A percentile compares a stretch with the other conserved stretches of the same genome.
Conservation (phyloP, 2,888 invertebrate genomes). For the Callinectes sapidus region DNA sequence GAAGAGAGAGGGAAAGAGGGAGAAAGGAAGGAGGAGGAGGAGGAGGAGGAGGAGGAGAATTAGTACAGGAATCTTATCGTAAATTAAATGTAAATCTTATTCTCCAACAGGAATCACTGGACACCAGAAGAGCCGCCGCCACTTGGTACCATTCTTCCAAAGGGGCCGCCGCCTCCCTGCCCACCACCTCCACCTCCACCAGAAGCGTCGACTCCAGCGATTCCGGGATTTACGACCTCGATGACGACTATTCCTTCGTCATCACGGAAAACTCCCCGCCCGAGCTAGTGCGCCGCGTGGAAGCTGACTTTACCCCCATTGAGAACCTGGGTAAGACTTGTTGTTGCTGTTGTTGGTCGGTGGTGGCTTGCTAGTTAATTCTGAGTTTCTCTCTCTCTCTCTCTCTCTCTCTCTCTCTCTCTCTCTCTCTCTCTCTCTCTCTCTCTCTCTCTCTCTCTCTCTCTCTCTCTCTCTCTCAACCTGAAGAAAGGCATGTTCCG, state of each 20-base stretch:
- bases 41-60: neutral
- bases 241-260: constrained; percentile 73
- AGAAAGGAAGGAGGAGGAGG: constrained; percentile 7
- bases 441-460: no score
- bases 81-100: neutral
- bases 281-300: constrained; percentile 70
- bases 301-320: constrained; percentile 70
- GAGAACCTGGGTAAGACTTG: constrained; percentile 67
- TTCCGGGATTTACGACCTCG: constrained; percentile 73
- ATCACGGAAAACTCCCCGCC: constrained; percentile 73
- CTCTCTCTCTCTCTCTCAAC: no score
- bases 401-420: no score
- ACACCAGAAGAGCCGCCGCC: constrained; percentile 45
- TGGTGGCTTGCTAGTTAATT: no score
- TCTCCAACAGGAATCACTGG: constrained; percentile 69
- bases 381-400: no score
- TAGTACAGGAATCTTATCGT: neutral
- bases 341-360: neutral
- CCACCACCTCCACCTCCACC: constrained; percentile 58
- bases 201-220: constrained; percentile 71
- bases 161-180: constrained; percentile 5
- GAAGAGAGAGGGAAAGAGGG: constrained; percentile 13
- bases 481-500: no score
- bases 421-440: no score
- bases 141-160: neutral